Percentiles rank a stretch among this genome's conserved stretches.
These are phyloP conservation scores for Drusus annulatus DNA, from an alignment of 1,140 invertebrate genomes.

Conservation along the genomic window DNA sequence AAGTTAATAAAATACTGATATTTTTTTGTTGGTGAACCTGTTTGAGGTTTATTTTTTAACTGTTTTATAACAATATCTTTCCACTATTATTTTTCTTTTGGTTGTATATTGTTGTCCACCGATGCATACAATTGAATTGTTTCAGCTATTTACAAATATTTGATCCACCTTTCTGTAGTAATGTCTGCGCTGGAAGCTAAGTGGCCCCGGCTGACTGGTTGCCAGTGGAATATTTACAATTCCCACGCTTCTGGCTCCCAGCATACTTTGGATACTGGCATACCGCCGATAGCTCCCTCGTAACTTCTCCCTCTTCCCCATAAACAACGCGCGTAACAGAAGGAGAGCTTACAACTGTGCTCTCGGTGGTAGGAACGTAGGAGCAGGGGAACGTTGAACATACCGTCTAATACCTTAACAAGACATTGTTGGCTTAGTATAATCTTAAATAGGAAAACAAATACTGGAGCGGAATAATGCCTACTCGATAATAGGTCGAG, in stretches of 20 bases:
- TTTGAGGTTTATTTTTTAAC: too few species aligned
- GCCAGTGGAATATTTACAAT: slow-evolving; percentile 19
- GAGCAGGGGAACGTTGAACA: too few species aligned
- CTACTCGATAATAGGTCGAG: too few species aligned
- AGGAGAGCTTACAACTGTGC: too few species aligned
- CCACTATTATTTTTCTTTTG: neutral
- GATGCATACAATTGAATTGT: slow-evolving; percentile 5
- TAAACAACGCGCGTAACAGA: too few species aligned
- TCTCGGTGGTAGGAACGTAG: too few species aligned
- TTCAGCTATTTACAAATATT: neutral
- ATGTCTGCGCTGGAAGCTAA: neutral
- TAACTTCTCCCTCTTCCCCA: too few species aligned
- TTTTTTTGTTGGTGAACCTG: too few species aligned
- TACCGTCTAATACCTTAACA: neutral
- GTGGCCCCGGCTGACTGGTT: slow-evolving; percentile 24
- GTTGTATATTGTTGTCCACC: neutral
- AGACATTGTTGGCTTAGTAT: slow-evolving; percentile 26
- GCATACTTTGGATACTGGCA: too few species aligned
- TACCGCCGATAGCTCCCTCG: too few species aligned
- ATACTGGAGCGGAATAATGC: neutral
- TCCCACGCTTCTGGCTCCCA: neutral
- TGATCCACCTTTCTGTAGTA: slow-evolving; percentile 7
- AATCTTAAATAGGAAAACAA: slow-evolving; percentile 18
- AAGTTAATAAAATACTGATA: too few species aligned
- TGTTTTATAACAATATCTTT: too few species aligned